Percentiles rank a stretch among this genome's conserved stretches.
Conservation (phyloP, 2,888 invertebrate species). For the Cephus pulcher region DNA sequence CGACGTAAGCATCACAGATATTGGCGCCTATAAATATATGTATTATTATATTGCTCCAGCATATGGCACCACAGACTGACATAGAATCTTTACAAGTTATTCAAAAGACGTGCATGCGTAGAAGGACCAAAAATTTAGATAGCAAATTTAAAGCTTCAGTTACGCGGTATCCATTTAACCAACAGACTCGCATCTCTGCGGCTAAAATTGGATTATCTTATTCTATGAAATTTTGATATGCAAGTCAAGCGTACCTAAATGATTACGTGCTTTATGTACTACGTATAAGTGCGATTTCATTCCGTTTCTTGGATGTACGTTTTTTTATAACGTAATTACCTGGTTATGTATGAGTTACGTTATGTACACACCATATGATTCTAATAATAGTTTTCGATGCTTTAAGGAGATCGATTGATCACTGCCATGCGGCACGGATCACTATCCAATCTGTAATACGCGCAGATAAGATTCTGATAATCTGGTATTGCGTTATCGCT, state of each 20-base stretch:
- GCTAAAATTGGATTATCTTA: background rate
- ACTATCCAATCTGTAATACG: background rate
- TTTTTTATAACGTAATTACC: background rate
- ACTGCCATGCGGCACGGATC: background rate
- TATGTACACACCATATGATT: background rate
- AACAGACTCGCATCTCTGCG: background rate
- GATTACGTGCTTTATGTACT: background rate
- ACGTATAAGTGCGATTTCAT: background rate
- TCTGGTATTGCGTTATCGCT: background rate
- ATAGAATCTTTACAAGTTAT: background rate
- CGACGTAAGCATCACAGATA: background rate
- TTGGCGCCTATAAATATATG: background rate
- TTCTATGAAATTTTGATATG: constrained; percentile 14
- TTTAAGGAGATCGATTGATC: background rate
- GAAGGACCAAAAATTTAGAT: background rate
- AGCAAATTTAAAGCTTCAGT: background rate
- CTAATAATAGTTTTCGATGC: background rate
- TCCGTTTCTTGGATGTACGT: background rate
- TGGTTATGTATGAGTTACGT: background rate
- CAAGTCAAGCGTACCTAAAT: constrained; percentile 17
- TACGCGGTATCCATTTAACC: background rate
- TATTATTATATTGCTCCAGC: background rate
- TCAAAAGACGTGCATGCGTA: background rate
- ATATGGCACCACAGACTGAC: background rate
- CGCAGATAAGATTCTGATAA: background rate